Evolutionary conservation across 2,113 vertebrate genomes (phyloP).

Genomic region (Alouatta palliata): DNA sequence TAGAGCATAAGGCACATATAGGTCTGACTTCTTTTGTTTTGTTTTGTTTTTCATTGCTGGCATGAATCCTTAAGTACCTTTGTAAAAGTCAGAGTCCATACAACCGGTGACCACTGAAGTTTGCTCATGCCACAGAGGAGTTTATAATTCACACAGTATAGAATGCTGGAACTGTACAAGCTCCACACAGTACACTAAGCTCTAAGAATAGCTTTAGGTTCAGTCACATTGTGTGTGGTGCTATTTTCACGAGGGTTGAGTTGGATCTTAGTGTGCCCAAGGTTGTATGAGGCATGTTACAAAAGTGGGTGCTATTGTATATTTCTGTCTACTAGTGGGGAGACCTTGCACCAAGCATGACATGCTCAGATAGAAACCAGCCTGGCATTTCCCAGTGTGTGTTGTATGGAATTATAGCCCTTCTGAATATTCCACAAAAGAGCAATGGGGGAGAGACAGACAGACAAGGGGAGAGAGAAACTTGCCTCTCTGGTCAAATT

Average conservation of each 20-base stretch:
- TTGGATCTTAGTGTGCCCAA: not conserved
- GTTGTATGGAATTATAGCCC: not conserved
- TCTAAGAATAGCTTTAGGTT: not conserved
- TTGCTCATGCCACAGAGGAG: not conserved
- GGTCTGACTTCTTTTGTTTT: slow-evolving; percentile 22
- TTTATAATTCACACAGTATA: not conserved
- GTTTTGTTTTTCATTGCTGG: not conserved
- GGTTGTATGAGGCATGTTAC: not conserved
- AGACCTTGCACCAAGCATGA: not conserved
- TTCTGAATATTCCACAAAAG: not conserved
- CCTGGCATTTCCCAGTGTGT: not conserved
- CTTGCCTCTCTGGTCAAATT: not conserved
- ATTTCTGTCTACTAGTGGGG: not conserved
- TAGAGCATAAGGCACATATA: not conserved
- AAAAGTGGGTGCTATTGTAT: not conserved
- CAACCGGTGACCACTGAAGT: not conserved
- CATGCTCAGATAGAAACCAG: not conserved
- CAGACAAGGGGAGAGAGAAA: not conserved
- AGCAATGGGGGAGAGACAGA: not conserved
- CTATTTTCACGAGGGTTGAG: not conserved
- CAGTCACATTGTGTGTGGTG: not conserved
- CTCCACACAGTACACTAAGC: not conserved
- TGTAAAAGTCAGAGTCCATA: not conserved
- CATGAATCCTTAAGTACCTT: not conserved
- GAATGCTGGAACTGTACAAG: not conserved